Base-by-base conservation (phyloP, 1,140 invertebrate species). In the Armadillidium nasatum region DNA sequence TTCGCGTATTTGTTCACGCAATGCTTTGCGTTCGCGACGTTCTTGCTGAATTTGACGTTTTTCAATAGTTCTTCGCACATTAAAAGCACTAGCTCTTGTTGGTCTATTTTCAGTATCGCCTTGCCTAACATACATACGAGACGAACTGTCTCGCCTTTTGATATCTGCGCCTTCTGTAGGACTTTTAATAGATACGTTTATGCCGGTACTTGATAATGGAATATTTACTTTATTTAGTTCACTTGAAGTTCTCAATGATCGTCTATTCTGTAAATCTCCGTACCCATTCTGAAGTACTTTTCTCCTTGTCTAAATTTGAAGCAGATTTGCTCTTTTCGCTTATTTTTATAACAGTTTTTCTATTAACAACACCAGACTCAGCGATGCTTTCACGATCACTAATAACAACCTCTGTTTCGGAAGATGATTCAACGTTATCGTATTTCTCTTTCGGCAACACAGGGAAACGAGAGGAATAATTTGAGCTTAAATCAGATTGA, bases 111-210 rank as follows among this genome's bases (percentile, higher is more conserved):
- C 77, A 21, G 80, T 71, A 67, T 81, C 80, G 23, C 80, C 76
- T 46, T 81, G 80, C 43, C 78, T 75, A 15, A 81, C 80, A 71
- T 75, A 81, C 80, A 81, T 81, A 68, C 80, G 80, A 44, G 80
- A 81, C 7, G 75, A 74, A 44, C 70, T 75, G 54, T 75, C 73
- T 44, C 68, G 68, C 10, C 76, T 44, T 6, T 72, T 46, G 19
- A 72, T 43, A 43, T 77, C 70, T 15, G 9, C 3, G 33, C 9
- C 7, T 43, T 9, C 21, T 45, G 76, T 21, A 22, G 73, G 76
- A 43, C 54, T 79, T 45, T 76, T 74, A 19, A 81, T 81, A 0
- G 77, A 78, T 0, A 81, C 79, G 33, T 72, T 76, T 4, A 81
- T 77, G 4, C 79, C 78, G 10, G 72, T 77, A 6, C 6, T 15